These are phyloP conservation scores for Cyanoliseus patagonus DNA, from an alignment of 2,113 vertebrate genomes.

Conservation along the genomic window DNA sequence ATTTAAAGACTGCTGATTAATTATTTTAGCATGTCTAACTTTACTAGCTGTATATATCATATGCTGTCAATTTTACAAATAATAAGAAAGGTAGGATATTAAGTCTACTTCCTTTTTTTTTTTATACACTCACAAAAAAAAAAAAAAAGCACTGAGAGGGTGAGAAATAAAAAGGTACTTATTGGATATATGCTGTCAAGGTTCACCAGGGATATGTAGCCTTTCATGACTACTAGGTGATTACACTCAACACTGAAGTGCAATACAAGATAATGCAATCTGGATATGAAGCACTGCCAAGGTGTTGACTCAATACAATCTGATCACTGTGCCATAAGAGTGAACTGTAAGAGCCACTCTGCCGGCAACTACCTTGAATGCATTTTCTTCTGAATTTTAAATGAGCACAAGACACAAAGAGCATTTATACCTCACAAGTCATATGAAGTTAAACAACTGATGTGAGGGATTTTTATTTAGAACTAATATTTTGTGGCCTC, in stretches of 20 bases:
- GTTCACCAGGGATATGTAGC: slow-evolving; percentile 67
- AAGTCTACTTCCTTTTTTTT: slow-evolving; percentile 33
- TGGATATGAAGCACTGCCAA: slow-evolving; percentile 60
- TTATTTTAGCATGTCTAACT: neutral
- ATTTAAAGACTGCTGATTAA: neutral
- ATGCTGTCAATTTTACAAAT: slow-evolving; percentile 19
- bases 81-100: slow-evolving; percentile 36
- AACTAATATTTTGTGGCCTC: slow-evolving; percentile 20
- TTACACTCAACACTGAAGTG: slow-evolving; percentile 51
- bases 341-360: neutral
- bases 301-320: slow-evolving; percentile 22
- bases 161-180: slow-evolving; percentile 62
- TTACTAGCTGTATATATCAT: neutral
- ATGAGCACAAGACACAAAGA: neutral
- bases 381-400: neutral
- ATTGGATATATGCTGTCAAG: slow-evolving; percentile 59
- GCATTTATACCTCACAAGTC: neutral
- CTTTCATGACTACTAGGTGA: slow-evolving; percentile 62
- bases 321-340: slow-evolving; percentile 11
- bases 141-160: slow-evolving; percentile 43
- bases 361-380: neutral
- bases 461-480: slow-evolving; percentile 13
- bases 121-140: slow-evolving; percentile 42
- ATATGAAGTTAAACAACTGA: slow-evolving; percentile 2
- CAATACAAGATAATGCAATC: slow-evolving; percentile 57